Conservation (phyloP, 2,888 invertebrate genomes). For the Incurvaria masculella region DNA sequence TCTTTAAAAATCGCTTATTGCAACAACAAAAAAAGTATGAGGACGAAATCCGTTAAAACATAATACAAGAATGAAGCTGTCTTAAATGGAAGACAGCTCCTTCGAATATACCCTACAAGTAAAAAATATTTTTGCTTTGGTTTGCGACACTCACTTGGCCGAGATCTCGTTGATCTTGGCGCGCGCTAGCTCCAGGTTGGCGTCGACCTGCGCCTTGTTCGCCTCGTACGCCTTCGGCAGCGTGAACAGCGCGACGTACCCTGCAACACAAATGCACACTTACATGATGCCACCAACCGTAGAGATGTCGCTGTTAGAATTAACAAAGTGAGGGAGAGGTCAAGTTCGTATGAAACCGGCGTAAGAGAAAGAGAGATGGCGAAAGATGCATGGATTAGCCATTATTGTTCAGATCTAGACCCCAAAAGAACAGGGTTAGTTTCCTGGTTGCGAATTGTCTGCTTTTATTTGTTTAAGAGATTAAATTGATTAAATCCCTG, state of each 20-base stretch:
- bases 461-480: too few relatives aligned
- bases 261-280: slow-evolving; percentile 58
- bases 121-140: too few relatives aligned
- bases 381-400: neutral
- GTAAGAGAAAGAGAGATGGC: neutral
- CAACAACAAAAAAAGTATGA: too few relatives aligned
- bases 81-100: too few relatives aligned
- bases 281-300: slow-evolving; percentile 3
- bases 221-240: slow-evolving; percentile 95
- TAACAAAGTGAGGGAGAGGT: neutral
- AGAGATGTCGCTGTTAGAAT: neutral
- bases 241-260: slow-evolving; percentile 89
- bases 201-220: slow-evolving; percentile 91
- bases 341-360: neutral
- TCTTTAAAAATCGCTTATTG: too few relatives aligned
- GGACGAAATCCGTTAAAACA: too few relatives aligned
- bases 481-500: too few relatives aligned
- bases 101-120: too few relatives aligned
- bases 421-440: too few relatives aligned
- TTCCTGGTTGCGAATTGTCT: too few relatives aligned
- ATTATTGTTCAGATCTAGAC: neutral
- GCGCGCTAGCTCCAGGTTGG: slow-evolving; percentile 83
- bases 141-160: slow-evolving; percentile 87
- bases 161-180: slow-evolving; percentile 86
- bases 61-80: too few relatives aligned